phyloP scores from a whole-genome alignment of 2,797 vertebrate species.

The Rhabdomys pumilio region DNA sequence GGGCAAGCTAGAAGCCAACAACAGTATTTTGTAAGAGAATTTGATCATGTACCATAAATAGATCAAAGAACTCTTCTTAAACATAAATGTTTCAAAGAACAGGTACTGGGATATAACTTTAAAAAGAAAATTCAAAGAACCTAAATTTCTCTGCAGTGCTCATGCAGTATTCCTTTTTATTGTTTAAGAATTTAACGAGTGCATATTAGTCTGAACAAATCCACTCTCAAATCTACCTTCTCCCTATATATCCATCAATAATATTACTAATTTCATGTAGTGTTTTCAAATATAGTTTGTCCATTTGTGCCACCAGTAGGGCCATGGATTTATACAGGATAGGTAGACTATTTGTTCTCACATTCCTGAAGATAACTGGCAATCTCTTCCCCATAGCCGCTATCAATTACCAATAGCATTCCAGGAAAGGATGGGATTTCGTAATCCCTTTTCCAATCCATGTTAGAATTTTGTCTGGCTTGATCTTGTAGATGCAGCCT shows the following conservation, averaged over 20 bases:
- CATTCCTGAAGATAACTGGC: not conserved
- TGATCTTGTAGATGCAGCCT: not conserved
- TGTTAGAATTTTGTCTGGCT: no score
- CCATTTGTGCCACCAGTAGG: no score
- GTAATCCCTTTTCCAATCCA: not conserved
- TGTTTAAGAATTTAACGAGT: not conserved
- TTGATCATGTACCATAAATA: not conserved
- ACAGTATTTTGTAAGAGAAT: not conserved
- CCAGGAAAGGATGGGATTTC: not conserved
- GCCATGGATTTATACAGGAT: not conserved
- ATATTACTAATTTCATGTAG: no score
- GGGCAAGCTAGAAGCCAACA: not conserved
- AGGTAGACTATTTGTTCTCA: not conserved
- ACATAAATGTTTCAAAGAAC: slow-evolving; percentile 52
- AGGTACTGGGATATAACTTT: slow-evolving; percentile 27
- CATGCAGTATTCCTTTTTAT: not conserved
- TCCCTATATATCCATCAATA: no score
- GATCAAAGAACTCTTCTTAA: slow-evolving; percentile 61
- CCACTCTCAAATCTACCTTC: not conserved
- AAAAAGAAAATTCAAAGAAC: slow-evolving; percentile 55
- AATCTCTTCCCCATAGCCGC: no score
- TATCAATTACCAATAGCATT: not conserved
- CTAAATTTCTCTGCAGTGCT: slow-evolving; percentile 14
- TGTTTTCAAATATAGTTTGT: not conserved
- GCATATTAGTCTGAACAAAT: not conserved